phyloP scores from a whole-genome alignment of 2,888 invertebrate species.

The Bombylius major region DNA sequence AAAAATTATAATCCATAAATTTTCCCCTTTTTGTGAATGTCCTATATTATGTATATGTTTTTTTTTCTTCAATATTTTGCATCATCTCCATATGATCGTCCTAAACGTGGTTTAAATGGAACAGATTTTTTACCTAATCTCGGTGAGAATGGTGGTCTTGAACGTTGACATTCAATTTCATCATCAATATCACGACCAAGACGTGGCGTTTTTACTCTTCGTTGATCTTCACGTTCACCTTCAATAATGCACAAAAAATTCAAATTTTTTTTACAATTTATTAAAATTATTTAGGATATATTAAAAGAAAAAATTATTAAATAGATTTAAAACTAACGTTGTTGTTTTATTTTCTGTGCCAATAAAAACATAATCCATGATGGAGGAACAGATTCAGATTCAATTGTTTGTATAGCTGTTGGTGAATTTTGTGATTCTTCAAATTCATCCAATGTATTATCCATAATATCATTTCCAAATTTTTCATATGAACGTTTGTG shows the following conservation, averaged over 20 bases:
- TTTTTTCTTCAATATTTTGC: not conserved
- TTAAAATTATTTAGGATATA: not conserved
- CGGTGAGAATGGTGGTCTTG: constrained; percentile 38
- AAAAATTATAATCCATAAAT: too few relatives aligned
- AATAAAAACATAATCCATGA: constrained; percentile 1
- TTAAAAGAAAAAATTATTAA: not conserved
- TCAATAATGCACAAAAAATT: not conserved
- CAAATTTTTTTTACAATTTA: not conserved
- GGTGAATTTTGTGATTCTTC: not conserved
- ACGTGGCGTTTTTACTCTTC: not conserved
- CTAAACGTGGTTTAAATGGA: constrained; percentile 38
- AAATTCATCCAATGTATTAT: constrained; percentile 1
- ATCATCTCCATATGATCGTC: constrained; percentile 13
- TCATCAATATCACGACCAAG: constrained; percentile 3
- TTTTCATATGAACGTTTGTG: constrained; percentile 1
- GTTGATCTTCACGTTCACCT: not conserved
- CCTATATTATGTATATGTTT: too few relatives aligned
- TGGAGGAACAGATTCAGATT: constrained; percentile 4
- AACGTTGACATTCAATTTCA: constrained; percentile 23
- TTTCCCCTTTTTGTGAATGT: too few relatives aligned
- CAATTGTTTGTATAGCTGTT: not conserved
- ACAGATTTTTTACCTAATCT: constrained; percentile 38
- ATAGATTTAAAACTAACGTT: not conserved
- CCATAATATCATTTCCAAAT: not conserved
- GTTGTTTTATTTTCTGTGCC: constrained; percentile 3